Evolutionary conservation across 2,888 invertebrate genomes (phyloP), one percentile per base, ranked within the genome.

Genomic region (Dione vanillae): DNA sequence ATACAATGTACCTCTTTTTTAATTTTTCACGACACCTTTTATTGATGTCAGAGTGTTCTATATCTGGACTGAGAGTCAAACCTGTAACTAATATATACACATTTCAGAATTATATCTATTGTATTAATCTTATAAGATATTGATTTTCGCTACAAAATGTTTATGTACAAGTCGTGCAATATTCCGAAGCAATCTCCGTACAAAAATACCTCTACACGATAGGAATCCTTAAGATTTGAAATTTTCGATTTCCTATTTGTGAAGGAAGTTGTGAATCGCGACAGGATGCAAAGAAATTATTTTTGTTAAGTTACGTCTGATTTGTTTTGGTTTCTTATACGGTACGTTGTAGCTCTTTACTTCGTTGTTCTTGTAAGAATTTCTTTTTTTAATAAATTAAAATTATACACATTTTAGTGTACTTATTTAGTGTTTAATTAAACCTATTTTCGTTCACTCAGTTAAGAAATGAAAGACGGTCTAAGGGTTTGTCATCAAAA

Each of bases 401-500:
- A 49, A 49, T 19, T 10, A 19, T 6, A 20, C 19, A 19, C 1
- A 49, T 11, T 49, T 19, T 19, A 49, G 5, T 49, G 19, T 19
- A 11, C 6, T 19, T 20, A 49, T 19, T 49, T 49, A 19, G 49
- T 49, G 19, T 49, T 49, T 49, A 49, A 49, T 56, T 16, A 61
- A 10, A 45, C 10, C 59, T 61, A 41, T 43, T 43, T 59, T 20
- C 27, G 43, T 11, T 49, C 19, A 12, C 16, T 27, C 43, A 43
- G 7, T 58, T 45, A 61, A 43, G 27, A 61, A 27, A 61, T 35
- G 35, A 27, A 16, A 45, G n/a, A 61, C 16, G 11, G 6, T 27
- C 27, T 45, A 16, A 61, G 45, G 43, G n/a, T 3, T 16, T 27
- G 61, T 61, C 45, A 67, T 67, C 67, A 67, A 67, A 67, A 61